Percentiles rank a stretch among this genome's conserved stretches.
phyloP scores from a whole-genome alignment of 2,888 invertebrate genomes.

The Empis stercorea region DNA sequence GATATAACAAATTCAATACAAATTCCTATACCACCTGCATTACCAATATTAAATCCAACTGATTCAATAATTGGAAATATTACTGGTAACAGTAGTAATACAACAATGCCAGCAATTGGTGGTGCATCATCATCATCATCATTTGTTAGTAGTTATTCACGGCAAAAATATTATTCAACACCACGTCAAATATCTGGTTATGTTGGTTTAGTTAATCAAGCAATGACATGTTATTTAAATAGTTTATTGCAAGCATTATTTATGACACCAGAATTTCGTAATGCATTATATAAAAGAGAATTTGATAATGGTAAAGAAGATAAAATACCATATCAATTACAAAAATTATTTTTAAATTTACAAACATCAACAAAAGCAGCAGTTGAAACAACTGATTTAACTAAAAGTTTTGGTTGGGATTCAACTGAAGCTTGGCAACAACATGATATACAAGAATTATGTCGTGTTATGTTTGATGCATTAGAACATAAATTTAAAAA shows the following conservation, averaged over 20 bases:
- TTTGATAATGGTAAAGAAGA: constrained; percentile 54
- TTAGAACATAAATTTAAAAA: constrained; percentile 72
- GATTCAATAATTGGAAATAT: constrained; percentile 6
- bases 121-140: constrained; percentile 11
- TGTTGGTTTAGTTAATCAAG: constrained; percentile 76
- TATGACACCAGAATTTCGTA: constrained; percentile 87
- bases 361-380: constrained; percentile 70
- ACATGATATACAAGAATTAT: constrained; percentile 83
- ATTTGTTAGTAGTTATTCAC: neutral
- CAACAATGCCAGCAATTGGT: constrained; percentile 10
- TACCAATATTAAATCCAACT: constrained; percentile 12
- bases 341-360: constrained; percentile 70
- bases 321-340: constrained; percentile 74
- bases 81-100: constrained; percentile 10
- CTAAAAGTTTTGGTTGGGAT: constrained; percentile 83
- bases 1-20: constrained; percentile 16
- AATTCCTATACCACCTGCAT: constrained; percentile 5
- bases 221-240: constrained; percentile 87
- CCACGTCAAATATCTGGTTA: constrained; percentile 32
- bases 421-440: constrained; percentile 84
- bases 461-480: constrained; percentile 83
- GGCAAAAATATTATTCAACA: constrained; percentile 9
- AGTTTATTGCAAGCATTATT: constrained; percentile 75
- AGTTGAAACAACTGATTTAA: constrained; percentile 76
- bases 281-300: constrained; percentile 75